Base-by-base conservation (phyloP, 1,140 invertebrate species). In the Drosophila ananassae region DNA sequence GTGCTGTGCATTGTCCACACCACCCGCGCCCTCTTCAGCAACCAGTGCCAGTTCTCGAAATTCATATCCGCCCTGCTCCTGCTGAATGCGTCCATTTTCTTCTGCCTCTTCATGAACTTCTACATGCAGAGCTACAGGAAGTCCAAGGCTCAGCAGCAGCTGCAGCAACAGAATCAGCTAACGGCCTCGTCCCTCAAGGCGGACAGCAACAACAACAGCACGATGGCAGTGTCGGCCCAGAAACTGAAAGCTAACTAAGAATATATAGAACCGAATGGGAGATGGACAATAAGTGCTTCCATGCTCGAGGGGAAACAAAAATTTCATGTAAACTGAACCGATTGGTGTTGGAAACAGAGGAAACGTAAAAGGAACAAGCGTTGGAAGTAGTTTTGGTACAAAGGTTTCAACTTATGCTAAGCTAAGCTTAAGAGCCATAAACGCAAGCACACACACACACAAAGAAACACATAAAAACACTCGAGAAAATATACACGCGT, bases 81-180 rank as follows among this genome's bases (percentile, higher is more conserved):
- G 71, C 93, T 97, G 1, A 98, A 98, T 92, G 97, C 97, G 2
- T 94, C 96, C 22, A 97, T 98, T 73, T 99, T 99, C 94, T 97
- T 98, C 92, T 94, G 94, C 21, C 94, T 98, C 28, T 98, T 98
- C 93, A 95, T 94, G 69, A 95, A 98, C 92, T 99, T 98, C 93
- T 99, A 98, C 92, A 94, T 95, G 71, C 95, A 96, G 91, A 96
- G 96, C 68, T 98, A 98, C 78, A 94, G 93, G 73, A 93, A 93
- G 77, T 66, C 75, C 46, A 90, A 91, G 69, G 80, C 77, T 28
- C 69, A 75, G 56, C 62, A 78, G 51, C 56, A 54, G 53, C 48
- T 60, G 44, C 56, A 55, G 58, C 25, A 52, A 32, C 73, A 52
- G 30, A 47, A 34, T 34, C 62, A 47, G 24, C 55, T 39, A 61